These are phyloP conservation scores for Teinopalpus imperialis DNA, from an alignment of 2,888 invertebrate species.

Conservation along the genomic window DNA sequence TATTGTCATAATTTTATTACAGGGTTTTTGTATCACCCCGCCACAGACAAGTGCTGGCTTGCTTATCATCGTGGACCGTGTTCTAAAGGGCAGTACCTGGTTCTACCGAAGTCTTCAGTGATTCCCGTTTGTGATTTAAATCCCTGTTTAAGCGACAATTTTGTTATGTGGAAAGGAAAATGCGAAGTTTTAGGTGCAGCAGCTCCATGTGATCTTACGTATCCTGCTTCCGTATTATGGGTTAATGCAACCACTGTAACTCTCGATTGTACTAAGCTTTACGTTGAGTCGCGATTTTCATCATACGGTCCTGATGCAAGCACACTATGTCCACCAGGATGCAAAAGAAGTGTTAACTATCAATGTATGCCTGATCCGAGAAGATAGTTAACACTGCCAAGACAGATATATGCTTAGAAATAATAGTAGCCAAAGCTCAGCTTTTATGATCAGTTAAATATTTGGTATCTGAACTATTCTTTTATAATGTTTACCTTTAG, in stretches of 20 bases:
- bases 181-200: constrained; percentile 65
- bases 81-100: constrained; percentile 71
- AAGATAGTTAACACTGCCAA: constrained; percentile 6
- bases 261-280: constrained; percentile 78
- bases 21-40: constrained; percentile 84
- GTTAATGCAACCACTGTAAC: constrained; percentile 83
- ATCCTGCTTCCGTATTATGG: constrained; percentile 68
- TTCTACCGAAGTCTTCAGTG: constrained; percentile 71
- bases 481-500: too few relatives aligned
- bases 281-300: constrained; percentile 50
- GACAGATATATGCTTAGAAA: too few relatives aligned
- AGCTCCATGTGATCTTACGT: constrained; percentile 61
- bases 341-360: constrained; percentile 51
- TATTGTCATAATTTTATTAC: too few relatives aligned
- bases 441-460: too few relatives aligned
- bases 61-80: constrained; percentile 86
- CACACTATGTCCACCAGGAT: constrained; percentile 50
- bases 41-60: constrained; percentile 82
- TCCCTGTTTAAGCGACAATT: constrained; percentile 81
- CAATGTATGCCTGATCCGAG: constrained; percentile 44
- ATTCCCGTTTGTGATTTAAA: constrained; percentile 84
- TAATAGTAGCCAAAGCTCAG: too few relatives aligned
- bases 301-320: constrained; percentile 25
- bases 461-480: too few relatives aligned
- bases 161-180: constrained; percentile 63